phyloP scores from a whole-genome alignment of 1,140 invertebrate species.

The Lordiphosa collinella region DNA sequence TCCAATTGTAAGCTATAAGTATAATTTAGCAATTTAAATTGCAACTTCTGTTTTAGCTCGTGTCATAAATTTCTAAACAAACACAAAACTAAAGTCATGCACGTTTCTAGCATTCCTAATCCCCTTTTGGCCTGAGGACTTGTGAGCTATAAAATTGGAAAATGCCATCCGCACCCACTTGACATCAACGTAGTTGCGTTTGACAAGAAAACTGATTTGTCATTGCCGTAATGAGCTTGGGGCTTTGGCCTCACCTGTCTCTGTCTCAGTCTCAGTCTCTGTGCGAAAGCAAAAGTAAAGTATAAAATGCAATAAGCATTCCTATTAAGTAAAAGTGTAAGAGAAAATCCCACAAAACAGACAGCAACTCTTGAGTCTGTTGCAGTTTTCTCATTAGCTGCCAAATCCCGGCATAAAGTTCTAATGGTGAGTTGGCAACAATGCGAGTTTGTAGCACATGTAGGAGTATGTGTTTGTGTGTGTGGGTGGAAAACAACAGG shows the following conservation, averaged over 20 bases:
- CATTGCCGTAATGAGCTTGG: conserved; percentile 65
- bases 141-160: conserved; percentile 57
- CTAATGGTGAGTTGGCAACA: conserved; percentile 37
- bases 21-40: conserved; percentile 35
- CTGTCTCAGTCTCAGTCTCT: conserved; percentile 9
- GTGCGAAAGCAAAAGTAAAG: conserved; percentile 64
- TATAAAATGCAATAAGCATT: conserved; percentile 62
- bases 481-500: too few species aligned
- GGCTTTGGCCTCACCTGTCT: conserved; percentile 33
- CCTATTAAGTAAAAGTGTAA: conserved; percentile 60
- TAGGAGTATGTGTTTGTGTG: not conserved
- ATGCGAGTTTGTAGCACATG: conserved; percentile 8
- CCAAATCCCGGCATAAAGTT: conserved; percentile 51
- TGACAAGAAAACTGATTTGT: conserved; percentile 76
- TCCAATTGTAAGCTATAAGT: too few species aligned
- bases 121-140: conserved; percentile 14
- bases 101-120: conserved; percentile 33
- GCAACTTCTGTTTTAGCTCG: conserved; percentile 17
- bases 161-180: conserved; percentile 52
- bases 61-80: conserved; percentile 46
- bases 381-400: conserved; percentile 66
- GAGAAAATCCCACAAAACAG: conserved; percentile 12
- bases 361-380: conserved; percentile 8
- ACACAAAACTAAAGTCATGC: conserved; percentile 37
- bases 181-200: conserved; percentile 52